phyloP scores from a whole-genome alignment of 1,140 invertebrate species.

The Arctopsyche grandis region DNA sequence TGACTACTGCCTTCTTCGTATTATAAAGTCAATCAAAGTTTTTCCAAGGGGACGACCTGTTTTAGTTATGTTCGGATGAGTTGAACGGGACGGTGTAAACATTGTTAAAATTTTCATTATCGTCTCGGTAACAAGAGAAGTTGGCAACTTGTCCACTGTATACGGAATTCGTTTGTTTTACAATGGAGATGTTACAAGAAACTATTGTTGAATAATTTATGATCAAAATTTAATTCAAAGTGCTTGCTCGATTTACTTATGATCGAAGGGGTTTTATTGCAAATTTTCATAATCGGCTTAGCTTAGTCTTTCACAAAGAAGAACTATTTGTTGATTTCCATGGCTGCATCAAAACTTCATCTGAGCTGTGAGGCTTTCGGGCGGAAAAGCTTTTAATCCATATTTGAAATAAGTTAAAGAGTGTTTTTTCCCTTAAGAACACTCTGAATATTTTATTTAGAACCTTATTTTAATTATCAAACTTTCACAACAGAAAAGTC shows the following conservation, averaged over 20 bases:
- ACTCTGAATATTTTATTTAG: neutral
- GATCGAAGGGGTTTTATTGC: too few relatives aligned
- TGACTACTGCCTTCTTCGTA: neutral
- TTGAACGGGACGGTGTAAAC: constrained; percentile 7
- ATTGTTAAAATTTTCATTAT: constrained; percentile 33
- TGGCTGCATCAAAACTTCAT: too few relatives aligned
- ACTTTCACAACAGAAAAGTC: neutral
- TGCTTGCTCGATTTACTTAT: too few relatives aligned
- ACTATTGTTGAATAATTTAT: too few relatives aligned
- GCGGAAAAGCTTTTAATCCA: constrained; percentile 18
- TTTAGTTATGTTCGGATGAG: constrained; percentile 21
- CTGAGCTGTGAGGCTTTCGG: neutral
- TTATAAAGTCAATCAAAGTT: constrained; percentile 32
- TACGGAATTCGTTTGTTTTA: neutral
- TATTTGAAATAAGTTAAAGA: constrained; percentile 11
- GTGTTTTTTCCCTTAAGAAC: neutral
- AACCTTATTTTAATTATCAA: neutral
- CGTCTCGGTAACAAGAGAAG: constrained; percentile 4
- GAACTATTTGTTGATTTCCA: too few relatives aligned
- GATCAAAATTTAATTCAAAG: too few relatives aligned
- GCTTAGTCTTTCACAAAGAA: too few relatives aligned
- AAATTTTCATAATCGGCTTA: too few relatives aligned
- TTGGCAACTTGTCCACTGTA: neutral
- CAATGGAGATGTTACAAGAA: neutral
- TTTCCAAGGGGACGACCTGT: neutral